These are phyloP conservation scores for Malthinus flaveolus DNA, from an alignment of 2,888 invertebrate genomes.

Conservation along the genomic window DNA sequence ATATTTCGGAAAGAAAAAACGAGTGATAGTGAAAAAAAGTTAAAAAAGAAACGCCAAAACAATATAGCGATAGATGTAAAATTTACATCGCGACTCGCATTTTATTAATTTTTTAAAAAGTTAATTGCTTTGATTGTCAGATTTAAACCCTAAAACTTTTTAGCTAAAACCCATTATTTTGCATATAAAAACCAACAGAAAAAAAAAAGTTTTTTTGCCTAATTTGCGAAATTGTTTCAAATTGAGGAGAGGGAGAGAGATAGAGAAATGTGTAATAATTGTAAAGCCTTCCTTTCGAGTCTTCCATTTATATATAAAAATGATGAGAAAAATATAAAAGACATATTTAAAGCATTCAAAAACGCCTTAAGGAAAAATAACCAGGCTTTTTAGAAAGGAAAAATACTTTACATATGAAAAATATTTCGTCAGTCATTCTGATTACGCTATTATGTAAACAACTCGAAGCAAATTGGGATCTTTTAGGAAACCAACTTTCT, in stretches of 20 bases:
- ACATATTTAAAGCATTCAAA: conserved; percentile 3
- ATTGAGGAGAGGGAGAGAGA: neutral
- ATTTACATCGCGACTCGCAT: conserved; percentile 7
- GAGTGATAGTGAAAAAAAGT: neutral
- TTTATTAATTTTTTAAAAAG: conserved; percentile 17
- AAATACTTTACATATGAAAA: conserved; percentile 20
- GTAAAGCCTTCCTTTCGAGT: neutral
- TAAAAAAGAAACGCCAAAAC: neutral
- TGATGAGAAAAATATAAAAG: conserved; percentile 7
- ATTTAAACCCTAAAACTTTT: conserved; percentile 15
- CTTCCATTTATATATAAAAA: neutral
- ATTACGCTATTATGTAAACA: conserved; percentile 37
- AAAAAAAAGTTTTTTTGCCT: neutral
- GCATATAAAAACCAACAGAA: neutral
- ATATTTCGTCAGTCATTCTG: conserved; percentile 31
- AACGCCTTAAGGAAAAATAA: conserved; percentile 7
- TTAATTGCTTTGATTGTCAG: conserved; percentile 18
- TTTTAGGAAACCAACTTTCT: conserved; percentile 32
- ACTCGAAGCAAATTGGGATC: conserved; percentile 33
- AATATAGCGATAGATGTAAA: neutral
- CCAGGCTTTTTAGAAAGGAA: conserved; percentile 5
- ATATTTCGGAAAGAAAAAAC: neutral
- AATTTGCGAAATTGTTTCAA: neutral
- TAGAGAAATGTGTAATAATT: neutral
- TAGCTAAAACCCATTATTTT: neutral